Base-by-base conservation (phyloP, 2,797 vertebrate genomes). In the Chloroceryle amazona region DNA sequence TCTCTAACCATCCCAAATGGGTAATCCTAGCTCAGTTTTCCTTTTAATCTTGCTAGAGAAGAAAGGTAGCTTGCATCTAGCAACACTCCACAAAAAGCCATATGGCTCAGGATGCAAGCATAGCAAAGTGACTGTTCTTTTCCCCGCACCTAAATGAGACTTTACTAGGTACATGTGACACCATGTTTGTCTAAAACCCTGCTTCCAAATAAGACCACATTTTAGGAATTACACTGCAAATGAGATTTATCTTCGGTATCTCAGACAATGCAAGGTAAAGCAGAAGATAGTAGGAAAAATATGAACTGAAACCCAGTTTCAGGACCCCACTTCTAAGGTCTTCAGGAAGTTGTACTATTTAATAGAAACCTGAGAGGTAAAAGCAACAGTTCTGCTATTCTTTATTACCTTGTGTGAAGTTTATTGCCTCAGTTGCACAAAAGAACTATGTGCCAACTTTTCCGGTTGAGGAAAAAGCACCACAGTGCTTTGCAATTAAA, bases 401-500 rank as follows among this genome's bases (percentile, higher is more conserved):
- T 78, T 73, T 31, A 80, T 68, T 78, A 86, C 90, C 65, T 73
- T 39, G 21, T 12, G 37, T 75, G 74, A 87, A 78, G 68, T 96
- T 97, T 90, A 96, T 52, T 91, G 96, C 72, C 91, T 91, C 88
- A 29, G 80, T 12, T 95, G 71, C 66, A 96, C 78, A 92, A 81
- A 95, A 88, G 80, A 90, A 54, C 39, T 20, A 67, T 13, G 60
- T 82, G 94, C 95, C 97, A 97, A 6, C 78, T 93, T 84, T 94
- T 94, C 67, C 22, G 9, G 66, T 88, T 90, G 79, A 91, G 82
- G 79, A 94, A 93, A 95, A 95, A 92, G 73, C 93, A 96, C 75
- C 93, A 88, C 80, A 46, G 89, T 95, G 94, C 89, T 95, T 93
- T 83, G 92, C 96, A 98, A 97, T 96, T 97, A 97, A 93, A 96